Conservation (phyloP, 2,113 vertebrate genomes). For the Corythoichthys intestinalis region DNA sequence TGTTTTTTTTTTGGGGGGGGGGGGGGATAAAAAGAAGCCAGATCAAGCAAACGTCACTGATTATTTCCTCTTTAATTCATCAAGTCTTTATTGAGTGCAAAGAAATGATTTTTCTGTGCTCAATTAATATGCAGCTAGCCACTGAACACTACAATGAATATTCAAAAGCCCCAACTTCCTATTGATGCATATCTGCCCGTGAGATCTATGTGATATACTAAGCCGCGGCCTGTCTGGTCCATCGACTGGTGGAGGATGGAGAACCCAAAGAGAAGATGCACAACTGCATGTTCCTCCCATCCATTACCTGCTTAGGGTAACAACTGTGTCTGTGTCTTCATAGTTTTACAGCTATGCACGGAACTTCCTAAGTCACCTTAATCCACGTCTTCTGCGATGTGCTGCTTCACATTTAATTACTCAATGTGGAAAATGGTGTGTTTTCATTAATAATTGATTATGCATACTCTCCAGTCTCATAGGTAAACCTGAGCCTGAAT, state of each 20-base stretch:
- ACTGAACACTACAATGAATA: conserved; percentile 52
- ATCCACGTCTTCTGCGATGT: conserved; percentile 23
- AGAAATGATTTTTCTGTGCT: conserved; percentile 13
- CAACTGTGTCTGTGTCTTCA: conserved; percentile 13
- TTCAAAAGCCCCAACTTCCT: conserved; percentile 51
- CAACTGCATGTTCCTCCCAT: conserved; percentile 68
- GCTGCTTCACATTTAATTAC: conserved; percentile 15
- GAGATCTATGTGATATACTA: conserved; percentile 63
- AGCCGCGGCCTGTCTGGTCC: conserved; percentile 56
- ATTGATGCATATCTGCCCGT: conserved; percentile 58
- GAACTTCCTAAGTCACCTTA: conserved; percentile 44
- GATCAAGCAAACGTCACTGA: not conserved
- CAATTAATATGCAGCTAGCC: conserved; percentile 47
- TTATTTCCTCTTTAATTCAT: not conserved
- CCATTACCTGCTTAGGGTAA: conserved; percentile 55
- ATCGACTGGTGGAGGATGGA: conserved; percentile 66
- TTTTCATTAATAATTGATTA: not conserved
- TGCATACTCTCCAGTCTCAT: not conserved
- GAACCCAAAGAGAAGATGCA: conserved; percentile 60
- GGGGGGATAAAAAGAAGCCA: too few species aligned
- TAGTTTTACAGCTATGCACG: conserved; percentile 40
- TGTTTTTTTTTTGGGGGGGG: too few species aligned
- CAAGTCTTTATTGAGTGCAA: conserved; percentile 18
- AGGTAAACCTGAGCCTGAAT: not conserved
- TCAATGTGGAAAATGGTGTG: conserved; percentile 5